These are phyloP conservation scores for Onychostoma macrolepis DNA, from an alignment of 2,113 vertebrate genomes.

Conservation along the genomic window DNA sequence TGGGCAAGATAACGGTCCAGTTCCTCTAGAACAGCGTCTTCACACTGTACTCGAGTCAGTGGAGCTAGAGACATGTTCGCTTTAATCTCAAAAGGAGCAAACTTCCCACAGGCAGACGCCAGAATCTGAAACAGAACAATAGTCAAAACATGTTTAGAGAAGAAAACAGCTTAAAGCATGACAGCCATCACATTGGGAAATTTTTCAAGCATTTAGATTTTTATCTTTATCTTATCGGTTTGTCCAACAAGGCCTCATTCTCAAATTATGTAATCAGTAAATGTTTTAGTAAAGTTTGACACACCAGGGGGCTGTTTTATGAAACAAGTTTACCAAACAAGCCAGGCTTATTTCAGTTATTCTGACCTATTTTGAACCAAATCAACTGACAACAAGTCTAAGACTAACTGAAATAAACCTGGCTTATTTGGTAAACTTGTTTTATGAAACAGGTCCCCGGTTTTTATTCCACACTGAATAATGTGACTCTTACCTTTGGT, in stretches of 20 bases:
- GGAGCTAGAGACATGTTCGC: constrained; percentile 93
- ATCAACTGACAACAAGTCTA: too few species aligned
- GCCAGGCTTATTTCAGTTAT: too few species aligned
- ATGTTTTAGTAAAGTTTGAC: too few species aligned
- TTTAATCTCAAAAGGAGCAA: constrained; percentile 97
- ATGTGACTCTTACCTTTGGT: constrained; percentile 84
- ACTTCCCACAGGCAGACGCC: constrained; percentile 92
- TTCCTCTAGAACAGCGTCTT: constrained; percentile 78
- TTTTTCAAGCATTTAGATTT: background rate
- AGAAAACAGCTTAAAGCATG: background rate
- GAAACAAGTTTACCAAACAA: too few species aligned
- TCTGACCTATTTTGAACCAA: too few species aligned
- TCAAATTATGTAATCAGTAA: background rate
- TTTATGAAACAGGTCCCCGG: too few species aligned
- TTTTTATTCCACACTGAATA: background rate
- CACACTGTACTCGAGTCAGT: constrained; percentile 78
- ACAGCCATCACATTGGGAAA: background rate
- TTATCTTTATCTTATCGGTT: background rate
- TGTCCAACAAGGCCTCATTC: background rate
- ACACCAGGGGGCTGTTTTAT: too few species aligned
- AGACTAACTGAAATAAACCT: too few species aligned
- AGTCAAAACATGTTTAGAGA: background rate
- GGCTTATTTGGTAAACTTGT: too few species aligned
- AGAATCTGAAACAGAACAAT: constrained; percentile 80
- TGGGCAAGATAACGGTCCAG: constrained; percentile 81